phyloP scores from a whole-genome alignment of 2,797 vertebrate species.

The Karalla daura region DNA sequence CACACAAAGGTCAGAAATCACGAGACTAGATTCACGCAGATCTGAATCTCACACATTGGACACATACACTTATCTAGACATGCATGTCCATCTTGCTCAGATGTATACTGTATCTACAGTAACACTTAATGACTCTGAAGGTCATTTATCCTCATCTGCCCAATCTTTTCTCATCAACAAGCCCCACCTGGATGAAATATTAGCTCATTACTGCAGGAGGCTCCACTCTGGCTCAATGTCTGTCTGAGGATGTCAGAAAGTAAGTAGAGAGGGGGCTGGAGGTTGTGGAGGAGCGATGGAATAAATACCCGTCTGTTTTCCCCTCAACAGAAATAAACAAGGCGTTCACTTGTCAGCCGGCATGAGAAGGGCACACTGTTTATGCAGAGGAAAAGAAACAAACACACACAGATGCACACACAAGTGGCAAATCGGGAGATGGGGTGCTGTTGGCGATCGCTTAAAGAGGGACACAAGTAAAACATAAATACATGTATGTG shows the following conservation, averaged over 20 bases:
- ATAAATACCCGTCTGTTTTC: slow-evolving; percentile 75
- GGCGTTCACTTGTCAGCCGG: slow-evolving; percentile 75
- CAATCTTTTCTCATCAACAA: slow-evolving; percentile 28
- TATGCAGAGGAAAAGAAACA: slow-evolving; percentile 55
- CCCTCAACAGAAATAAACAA: slow-evolving; percentile 79
- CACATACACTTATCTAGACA: too few relatives aligned
- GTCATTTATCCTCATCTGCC: slow-evolving; percentile 34
- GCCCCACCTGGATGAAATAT: slow-evolving; percentile 37
- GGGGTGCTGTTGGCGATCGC: slow-evolving; percentile 33
- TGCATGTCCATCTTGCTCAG: not conserved
- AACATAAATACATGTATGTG: slow-evolving; percentile 14
- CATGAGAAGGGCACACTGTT: slow-evolving; percentile 65
- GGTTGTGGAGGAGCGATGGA: slow-evolving; percentile 44
- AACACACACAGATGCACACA: slow-evolving; percentile 46
- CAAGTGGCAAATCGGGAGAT: slow-evolving; percentile 60
- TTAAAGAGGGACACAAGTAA: slow-evolving; percentile 36
- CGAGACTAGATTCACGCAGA: not conserved
- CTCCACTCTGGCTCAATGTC: slow-evolving; percentile 10
- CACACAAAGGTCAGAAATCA: slow-evolving; percentile 4
- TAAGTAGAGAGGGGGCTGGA: slow-evolving; percentile 29
- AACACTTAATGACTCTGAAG: slow-evolving; percentile 16
- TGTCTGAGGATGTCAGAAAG: slow-evolving; percentile 37
- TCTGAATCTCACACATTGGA: slow-evolving; percentile 12
- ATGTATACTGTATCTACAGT: slow-evolving; percentile 6
- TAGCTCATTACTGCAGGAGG: slow-evolving; percentile 35